These are phyloP conservation scores for Peromyscus aztecus DNA, from an alignment of 2,797 vertebrate genomes.

Conservation along the genomic window DNA sequence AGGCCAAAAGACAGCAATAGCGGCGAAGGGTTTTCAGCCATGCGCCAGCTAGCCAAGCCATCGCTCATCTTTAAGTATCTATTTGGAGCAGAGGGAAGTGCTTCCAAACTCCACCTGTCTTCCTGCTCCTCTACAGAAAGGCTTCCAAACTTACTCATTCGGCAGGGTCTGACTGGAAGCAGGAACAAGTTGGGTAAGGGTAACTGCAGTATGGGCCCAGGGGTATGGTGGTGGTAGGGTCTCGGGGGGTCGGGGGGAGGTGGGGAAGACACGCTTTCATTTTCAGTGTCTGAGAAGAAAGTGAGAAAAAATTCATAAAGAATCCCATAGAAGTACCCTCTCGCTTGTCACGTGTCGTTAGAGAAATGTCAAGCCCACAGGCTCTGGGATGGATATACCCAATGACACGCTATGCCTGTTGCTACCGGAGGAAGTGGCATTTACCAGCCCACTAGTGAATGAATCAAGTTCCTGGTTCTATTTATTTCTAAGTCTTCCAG, in stretches of 20 bases:
- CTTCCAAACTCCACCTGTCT: constrained; percentile 78
- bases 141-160: constrained; percentile 53
- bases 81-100: constrained; percentile 69
- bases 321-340: not conserved
- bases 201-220: not conserved
- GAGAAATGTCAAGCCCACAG: not conserved
- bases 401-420: not conserved
- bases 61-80: constrained; percentile 78
- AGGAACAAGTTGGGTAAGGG: not conserved
- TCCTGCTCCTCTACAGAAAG: constrained; percentile 81
- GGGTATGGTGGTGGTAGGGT: not conserved
- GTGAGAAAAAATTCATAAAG: not conserved
- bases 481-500: not conserved
- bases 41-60: constrained; percentile 75
- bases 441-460: not conserved
- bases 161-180: not conserved
- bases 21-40: constrained; percentile 63
- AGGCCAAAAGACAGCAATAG: constrained; percentile 60
- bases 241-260: no score
- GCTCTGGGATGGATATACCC: not conserved
- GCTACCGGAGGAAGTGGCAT: not conserved
- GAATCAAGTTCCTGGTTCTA: not conserved
- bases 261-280: not conserved
- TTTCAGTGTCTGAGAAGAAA: constrained; percentile 40
- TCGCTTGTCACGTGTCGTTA: not conserved